These are phyloP conservation scores for Odontomyia ornata DNA, from an alignment of 2,888 invertebrate species.

Conservation along the genomic window DNA sequence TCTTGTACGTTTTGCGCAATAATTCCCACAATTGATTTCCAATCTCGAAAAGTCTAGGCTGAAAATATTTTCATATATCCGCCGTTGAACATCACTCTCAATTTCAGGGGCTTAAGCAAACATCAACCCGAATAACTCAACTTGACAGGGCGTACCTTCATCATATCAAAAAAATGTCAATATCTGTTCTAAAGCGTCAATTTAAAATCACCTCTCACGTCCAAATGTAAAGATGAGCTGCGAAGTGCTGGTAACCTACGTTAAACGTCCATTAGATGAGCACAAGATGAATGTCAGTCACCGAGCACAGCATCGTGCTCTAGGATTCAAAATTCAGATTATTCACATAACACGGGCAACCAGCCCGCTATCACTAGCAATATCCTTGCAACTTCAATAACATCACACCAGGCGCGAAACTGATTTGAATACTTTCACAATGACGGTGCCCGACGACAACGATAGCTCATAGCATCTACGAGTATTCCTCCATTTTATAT, in stretches of 20 bases:
- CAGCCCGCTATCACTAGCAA: not conserved
- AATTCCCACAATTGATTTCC: no score
- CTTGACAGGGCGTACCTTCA: no score
- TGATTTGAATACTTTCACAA: constrained; percentile 36
- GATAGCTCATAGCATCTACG: not conserved
- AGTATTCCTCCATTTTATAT: not conserved
- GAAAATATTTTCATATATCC: no score
- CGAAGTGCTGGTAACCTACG: not conserved
- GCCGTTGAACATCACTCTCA: no score
- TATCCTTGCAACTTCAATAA: constrained; percentile 3
- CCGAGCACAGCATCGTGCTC: not conserved
- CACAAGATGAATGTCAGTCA: constrained; percentile 20
- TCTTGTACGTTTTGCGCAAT: no score
- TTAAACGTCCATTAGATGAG: constrained; percentile 31
- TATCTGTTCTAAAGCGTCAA: no score
- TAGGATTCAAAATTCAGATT: not conserved
- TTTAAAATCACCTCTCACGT: no score
- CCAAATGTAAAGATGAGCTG: no score
- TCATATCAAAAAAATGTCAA: no score
- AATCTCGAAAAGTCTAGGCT: no score
- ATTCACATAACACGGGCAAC: not conserved
- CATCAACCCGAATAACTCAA: no score
- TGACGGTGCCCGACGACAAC: not conserved
- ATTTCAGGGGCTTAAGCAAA: no score
- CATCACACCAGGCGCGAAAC: constrained; percentile 18